Conservation (phyloP, 1,140 invertebrate species). For the Phymastichus coffea region DNA sequence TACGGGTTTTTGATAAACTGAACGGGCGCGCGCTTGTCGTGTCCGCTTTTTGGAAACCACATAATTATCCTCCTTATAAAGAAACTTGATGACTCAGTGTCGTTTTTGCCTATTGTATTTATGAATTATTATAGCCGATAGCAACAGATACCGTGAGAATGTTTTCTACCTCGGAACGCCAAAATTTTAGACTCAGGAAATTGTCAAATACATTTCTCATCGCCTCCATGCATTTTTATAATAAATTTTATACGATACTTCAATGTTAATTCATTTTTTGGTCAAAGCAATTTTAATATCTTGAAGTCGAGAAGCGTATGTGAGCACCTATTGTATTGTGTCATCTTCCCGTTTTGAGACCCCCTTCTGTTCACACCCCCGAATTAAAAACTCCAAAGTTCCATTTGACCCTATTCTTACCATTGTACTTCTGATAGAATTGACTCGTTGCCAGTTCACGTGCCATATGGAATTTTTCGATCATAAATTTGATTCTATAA, state of each 20-base stretch:
- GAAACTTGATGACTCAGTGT: too few relatives aligned
- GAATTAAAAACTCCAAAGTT: conserved; percentile 7
- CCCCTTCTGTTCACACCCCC: conserved; percentile 1
- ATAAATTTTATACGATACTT: too few relatives aligned
- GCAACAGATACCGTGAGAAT: not conserved
- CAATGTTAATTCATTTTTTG: too few relatives aligned
- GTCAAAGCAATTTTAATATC: too few relatives aligned
- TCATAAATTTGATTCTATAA: not conserved
- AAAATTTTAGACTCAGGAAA: too few relatives aligned
- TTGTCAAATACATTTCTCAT: too few relatives aligned
- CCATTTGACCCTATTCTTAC: too few relatives aligned
- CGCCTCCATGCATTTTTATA: too few relatives aligned
- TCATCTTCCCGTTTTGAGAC: conserved; percentile 18
- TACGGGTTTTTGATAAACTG: not conserved
- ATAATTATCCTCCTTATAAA: too few relatives aligned
- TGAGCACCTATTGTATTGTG: conserved; percentile 6
- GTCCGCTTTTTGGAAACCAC: not conserved
- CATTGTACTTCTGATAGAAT: conserved; percentile 14
- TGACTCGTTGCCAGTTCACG: not conserved
- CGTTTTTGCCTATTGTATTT: not conserved
- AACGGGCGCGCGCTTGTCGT: too few relatives aligned
- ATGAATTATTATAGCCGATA: not conserved
- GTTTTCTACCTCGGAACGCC: too few relatives aligned
- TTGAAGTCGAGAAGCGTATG: too few relatives aligned
- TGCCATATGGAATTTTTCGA: conserved; percentile 8